These are phyloP conservation scores for Danionella cerebrum DNA, from an alignment of 2,113 vertebrate species.

Conservation along the genomic window DNA sequence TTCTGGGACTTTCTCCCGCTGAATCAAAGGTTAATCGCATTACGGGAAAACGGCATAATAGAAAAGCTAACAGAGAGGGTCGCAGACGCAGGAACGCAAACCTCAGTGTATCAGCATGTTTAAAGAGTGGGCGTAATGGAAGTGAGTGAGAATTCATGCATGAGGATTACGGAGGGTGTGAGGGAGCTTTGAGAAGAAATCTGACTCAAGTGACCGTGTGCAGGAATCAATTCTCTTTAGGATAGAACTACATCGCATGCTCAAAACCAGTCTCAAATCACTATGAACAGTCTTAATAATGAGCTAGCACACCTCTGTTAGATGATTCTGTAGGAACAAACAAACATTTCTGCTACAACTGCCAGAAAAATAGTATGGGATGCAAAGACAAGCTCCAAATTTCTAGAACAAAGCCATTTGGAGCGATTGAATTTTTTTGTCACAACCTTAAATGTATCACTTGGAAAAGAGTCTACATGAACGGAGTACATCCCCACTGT, in stretches of 20 bases:
- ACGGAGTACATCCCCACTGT: too few species aligned
- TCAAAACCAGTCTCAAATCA: too few species aligned
- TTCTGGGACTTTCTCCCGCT: conserved; percentile 1
- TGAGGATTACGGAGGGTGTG: conserved; percentile 40
- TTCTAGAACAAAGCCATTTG: too few species aligned
- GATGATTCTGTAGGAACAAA: too few species aligned
- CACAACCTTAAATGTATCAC: too few species aligned
- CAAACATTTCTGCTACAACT: neutral
- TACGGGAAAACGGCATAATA: conserved; percentile 3
- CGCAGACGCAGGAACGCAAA: neutral
- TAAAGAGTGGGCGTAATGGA: conserved; percentile 23
- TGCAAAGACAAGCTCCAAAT: too few species aligned
- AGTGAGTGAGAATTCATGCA: neutral
- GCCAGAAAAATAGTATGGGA: too few species aligned
- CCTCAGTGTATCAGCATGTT: neutral
- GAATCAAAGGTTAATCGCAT: conserved; percentile 31
- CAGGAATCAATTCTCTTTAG: conserved; percentile 3
- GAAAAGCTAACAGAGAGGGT: conserved; percentile 11
- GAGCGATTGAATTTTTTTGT: too few species aligned
- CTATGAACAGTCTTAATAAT: too few species aligned
- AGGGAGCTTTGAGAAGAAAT: conserved; percentile 2
- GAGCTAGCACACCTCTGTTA: too few species aligned
- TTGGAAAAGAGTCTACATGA: too few species aligned
- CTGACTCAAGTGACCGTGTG: neutral
- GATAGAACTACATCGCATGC: too few species aligned